These are phyloP conservation scores for Margaritifera margaritifera DNA, from an alignment of 2,888 invertebrate genomes.

Conservation along the genomic window DNA sequence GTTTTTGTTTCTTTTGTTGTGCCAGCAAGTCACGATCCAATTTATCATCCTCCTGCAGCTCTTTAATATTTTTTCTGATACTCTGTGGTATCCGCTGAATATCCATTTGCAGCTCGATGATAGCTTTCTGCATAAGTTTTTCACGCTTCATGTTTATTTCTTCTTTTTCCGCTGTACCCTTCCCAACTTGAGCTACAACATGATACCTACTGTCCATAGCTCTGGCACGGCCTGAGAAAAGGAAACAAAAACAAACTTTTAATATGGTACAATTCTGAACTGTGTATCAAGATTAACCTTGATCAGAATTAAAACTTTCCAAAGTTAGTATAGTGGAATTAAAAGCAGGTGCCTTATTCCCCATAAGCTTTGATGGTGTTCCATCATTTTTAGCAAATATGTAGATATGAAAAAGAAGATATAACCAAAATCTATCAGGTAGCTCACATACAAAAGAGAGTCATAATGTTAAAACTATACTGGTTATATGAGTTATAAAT, in stretches of 20 bases:
- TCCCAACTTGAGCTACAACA: conserved; percentile 44
- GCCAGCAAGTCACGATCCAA: conserved; percentile 14
- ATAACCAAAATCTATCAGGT: conserved; percentile 22
- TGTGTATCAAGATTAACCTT: too few species aligned
- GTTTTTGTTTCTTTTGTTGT: conserved; percentile 7
- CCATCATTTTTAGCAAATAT: conserved; percentile 9
- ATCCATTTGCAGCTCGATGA: conserved; percentile 29
- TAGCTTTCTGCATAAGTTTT: conserved; percentile 54
- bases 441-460: conserved; percentile 11
- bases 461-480: conserved; percentile 13
- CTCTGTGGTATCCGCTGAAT: conserved; percentile 24
- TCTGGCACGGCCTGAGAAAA: conserved; percentile 58
- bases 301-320: too few species aligned
- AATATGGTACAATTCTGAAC: too few species aligned
- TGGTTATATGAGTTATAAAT: too few species aligned
- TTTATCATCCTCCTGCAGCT: conserved; percentile 37
- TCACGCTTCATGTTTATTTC: conserved; percentile 55
- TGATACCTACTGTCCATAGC: conserved; percentile 54
- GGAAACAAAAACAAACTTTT: not conserved
- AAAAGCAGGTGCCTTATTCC: too few species aligned
- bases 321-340: too few species aligned
- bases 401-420: conserved; percentile 12
- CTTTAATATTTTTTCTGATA: conserved; percentile 23
- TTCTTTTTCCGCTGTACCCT: conserved; percentile 52
- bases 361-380: conserved; percentile 3